Evolutionary conservation across 2,797 vertebrate genomes (phyloP), one percentile per base, ranked within the genome.

Genomic region (Catharus ustulatus): DNA sequence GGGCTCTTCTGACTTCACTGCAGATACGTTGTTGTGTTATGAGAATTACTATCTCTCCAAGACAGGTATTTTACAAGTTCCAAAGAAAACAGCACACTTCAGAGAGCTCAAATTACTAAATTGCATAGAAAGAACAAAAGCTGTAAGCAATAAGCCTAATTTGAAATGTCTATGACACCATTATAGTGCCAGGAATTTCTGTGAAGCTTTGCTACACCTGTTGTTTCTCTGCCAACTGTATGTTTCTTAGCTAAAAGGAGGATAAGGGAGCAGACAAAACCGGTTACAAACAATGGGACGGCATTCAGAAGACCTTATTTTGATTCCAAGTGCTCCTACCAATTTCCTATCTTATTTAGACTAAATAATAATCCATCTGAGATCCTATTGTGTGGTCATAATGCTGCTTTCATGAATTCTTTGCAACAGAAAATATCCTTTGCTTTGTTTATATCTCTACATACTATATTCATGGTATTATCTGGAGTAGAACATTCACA

Each of bases 321-420:
- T 61, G 72, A 80, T 89, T 93, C 54, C 27, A 84, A 61, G 23
- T 49, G 42, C 36, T 83, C 43, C 73, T 74, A 89, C 45, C 42
- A 52, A 63, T 82, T 92, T 89, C 29, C n/a, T 83, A 18, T 85
- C 34, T 84, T 94, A 55, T 73, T 92, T 59, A 83, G 57, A 57
- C 46, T 80, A 83, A 80, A 67, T 40, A 58, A 46, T 87, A 92
- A 85, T 77, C 54, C 42, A 69, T 78, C 55, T 66, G 66, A 76
- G 54, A 68, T 87, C 49, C 73, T 80, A 32, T 85, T 77, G 15
- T 64, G n/a, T 54, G 42, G 12, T 75, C 63, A 66, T 69, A 84
- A 87, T n/a, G 22, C 48, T 71, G 5, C 12, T 64, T 86, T 57
- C 0, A 3, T 76, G 42, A 80, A 57, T 75, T 78, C 72, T 61